Percentiles rank a stretch among this genome's conserved stretches.
Evolutionary conservation across 2,113 vertebrate species (phyloP).

Genomic region (Ramphastos sulfuratus): DNA sequence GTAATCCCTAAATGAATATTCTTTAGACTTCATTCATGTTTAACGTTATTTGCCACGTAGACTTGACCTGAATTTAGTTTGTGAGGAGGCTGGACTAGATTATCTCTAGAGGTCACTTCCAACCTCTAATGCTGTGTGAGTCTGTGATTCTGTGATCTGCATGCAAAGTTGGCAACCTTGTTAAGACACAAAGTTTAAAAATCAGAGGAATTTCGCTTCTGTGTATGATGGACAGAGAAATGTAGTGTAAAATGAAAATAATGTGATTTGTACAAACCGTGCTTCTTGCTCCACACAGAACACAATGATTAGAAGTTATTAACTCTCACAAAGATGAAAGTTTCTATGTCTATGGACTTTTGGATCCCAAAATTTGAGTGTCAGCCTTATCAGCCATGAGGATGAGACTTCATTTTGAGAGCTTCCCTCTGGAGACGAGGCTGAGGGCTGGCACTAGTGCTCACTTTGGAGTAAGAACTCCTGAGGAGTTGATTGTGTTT

Average conservation of each 20-base stretch:
- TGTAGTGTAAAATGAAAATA: background rate
- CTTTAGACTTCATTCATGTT: background rate
- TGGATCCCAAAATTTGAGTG: background rate
- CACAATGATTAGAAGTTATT: background rate
- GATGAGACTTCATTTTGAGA: background rate
- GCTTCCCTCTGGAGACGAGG: background rate
- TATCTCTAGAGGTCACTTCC: no score
- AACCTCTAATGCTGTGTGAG: no score
- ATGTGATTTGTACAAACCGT: background rate
- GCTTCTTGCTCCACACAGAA: background rate
- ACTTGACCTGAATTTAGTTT: background rate
- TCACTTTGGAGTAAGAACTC: background rate
- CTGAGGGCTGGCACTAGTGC: background rate
- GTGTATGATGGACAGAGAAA: background rate
- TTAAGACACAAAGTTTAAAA: background rate
- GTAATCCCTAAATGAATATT: background rate
- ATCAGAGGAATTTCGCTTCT: background rate
- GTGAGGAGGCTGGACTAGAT: background rate
- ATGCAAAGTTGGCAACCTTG: background rate
- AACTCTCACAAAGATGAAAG: background rate
- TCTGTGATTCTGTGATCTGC: background rate
- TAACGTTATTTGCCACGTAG: background rate
- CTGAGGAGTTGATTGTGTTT: background rate
- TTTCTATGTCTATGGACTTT: background rate
- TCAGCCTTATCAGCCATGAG: background rate